Conservation (phyloP, 2,888 invertebrate genomes). For the Cylindroiulus punctatus region DNA sequence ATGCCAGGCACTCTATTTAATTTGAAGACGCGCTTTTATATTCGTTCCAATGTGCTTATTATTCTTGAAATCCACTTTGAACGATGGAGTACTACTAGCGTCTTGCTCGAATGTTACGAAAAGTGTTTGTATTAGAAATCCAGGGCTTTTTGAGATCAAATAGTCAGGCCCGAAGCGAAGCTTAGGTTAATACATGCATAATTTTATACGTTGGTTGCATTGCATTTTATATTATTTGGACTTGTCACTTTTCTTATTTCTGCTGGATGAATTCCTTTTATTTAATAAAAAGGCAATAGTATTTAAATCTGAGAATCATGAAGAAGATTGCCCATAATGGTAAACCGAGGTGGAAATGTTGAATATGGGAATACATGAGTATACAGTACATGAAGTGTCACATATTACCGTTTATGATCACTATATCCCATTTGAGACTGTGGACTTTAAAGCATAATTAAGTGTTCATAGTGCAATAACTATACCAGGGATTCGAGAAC, state of each 20-base stretch:
- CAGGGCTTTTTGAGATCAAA: neutral
- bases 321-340: neutral
- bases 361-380: too few species aligned
- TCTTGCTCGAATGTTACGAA: neutral
- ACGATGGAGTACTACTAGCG: neutral
- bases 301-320: neutral
- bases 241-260: neutral
- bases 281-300: neutral
- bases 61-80: conserved; percentile 34
- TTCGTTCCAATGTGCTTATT: neutral
- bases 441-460: conserved; percentile 5
- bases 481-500: neutral
- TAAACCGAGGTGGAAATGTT: too few species aligned
- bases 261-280: too few species aligned
- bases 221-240: neutral
- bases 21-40: conserved; percentile 24
- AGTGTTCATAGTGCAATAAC: neutral
- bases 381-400: too few species aligned
- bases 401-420: too few species aligned
- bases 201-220: neutral
- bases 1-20: neutral
- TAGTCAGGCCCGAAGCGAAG: neutral
- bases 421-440: neutral
- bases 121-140: conserved; percentile 9
- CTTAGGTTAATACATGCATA: neutral